Base-by-base conservation (phyloP, 2,113 vertebrate species). In the Corydoras maculifer region DNA sequence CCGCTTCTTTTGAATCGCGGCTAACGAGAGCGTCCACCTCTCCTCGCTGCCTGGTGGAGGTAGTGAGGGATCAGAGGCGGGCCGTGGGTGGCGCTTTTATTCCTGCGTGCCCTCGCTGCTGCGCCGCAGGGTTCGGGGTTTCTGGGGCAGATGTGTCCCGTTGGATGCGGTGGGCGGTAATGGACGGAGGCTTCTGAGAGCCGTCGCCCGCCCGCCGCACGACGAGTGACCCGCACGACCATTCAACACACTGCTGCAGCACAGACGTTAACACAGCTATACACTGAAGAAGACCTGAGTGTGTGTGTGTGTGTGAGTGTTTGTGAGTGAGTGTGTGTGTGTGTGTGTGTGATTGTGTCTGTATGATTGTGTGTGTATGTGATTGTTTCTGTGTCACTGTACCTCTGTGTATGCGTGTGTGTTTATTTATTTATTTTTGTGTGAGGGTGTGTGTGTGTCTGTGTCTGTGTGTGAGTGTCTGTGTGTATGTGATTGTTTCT, bases 121-220 rank as follows among this genome's bases (percentile, higher is more conserved):
- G 59, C 51, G 49, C 48, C 31, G 51, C 58, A 64, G 29, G 62
- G 70, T 74, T 74, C 63, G 74, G 70, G 70, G 70, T 71, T 58
- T 43, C 58, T 62, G 60, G 55, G 30, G 29, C 68, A 74, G 72
- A 68, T 66, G 29, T 74, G 30, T 70, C 35, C 57, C 58, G 43
- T 50, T 50, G 53, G 29, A 69, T 55, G 32, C 73, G 59, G 73
- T 69, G 66, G 70, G 73, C 62, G 61, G 69, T 75, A 69, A 72
- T 65, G 65, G 49, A 69, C 65, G 35, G 63, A 55, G 54, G 62
- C 49, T 74, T 60, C 43, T 58, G 72, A 59, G 50, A 2, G 60
- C 31, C 30, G 25, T 3, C 14, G 43, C 65, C 25, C 14, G 43
- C 65, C 25, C 32, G 31, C 72, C 54, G 35, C 29, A 59, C 30